These are phyloP conservation scores for Ispidina picta DNA, from an alignment of 2,797 vertebrate genomes.

Conservation along the genomic window DNA sequence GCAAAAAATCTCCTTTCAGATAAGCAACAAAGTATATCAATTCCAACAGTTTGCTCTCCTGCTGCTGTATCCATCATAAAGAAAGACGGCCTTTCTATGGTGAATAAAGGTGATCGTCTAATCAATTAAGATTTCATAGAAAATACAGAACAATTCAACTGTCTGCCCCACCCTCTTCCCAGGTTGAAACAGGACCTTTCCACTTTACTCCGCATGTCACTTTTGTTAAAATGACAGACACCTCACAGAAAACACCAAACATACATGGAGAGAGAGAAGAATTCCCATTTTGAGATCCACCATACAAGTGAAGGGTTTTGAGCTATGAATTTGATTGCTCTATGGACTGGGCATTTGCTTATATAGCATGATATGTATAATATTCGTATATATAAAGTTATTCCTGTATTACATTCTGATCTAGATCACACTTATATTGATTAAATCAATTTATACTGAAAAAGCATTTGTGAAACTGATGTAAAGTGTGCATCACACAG, in stretches of 20 bases:
- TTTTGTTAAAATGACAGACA: conserved; percentile 70
- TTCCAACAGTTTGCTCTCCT: conserved; percentile 76
- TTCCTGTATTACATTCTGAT: not conserved
- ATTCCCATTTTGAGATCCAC: conserved; percentile 50
- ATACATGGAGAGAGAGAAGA: conserved; percentile 43
- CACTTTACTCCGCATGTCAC: conserved; percentile 68
- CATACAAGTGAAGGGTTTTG: conserved; percentile 33
- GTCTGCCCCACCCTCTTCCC: conserved; percentile 69
- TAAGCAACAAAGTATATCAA: conserved; percentile 75
- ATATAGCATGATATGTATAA: not conserved
- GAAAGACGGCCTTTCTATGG: conserved; percentile 65
- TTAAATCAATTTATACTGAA: not conserved
- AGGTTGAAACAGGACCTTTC: conserved; percentile 71
- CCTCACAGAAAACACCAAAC: conserved; percentile 66
- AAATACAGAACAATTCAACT: conserved; percentile 70
- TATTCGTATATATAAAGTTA: not conserved
- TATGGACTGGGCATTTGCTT: not conserved
- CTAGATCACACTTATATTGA: not conserved
- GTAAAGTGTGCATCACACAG: not conserved
- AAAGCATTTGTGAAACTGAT: not conserved
- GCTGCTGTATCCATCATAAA: conserved; percentile 73
- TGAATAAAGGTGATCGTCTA: conserved; percentile 74
- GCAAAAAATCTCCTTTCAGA: conserved; percentile 77
- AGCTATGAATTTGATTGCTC: conserved; percentile 27
- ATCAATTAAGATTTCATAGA: conserved; percentile 76